These are phyloP conservation scores for Conchocele bisecta DNA, from an alignment of 2,888 invertebrate species.

Conservation along the genomic window DNA sequence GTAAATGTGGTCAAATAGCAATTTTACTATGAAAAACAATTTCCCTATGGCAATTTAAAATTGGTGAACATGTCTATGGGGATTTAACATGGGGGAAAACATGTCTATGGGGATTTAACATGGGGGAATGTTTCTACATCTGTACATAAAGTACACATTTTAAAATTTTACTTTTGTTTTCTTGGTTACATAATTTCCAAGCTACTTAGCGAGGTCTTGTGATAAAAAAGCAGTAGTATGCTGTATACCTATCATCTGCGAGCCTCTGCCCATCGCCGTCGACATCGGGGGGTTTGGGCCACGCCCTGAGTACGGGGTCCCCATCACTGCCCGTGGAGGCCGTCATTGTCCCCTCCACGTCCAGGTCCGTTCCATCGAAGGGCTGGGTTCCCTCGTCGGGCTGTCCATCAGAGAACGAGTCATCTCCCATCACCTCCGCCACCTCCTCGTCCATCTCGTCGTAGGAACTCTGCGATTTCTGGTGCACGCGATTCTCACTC, in stretches of 20 bases:
- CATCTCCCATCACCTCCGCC: constrained; percentile 66
- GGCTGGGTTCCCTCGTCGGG: constrained; percentile 60
- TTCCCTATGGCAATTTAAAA: no score
- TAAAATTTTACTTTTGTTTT: no score
- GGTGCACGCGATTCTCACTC: constrained; percentile 35
- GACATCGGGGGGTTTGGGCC: constrained; percentile 79
- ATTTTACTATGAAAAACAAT: no score
- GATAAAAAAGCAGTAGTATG: background rate
- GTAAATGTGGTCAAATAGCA: no score
- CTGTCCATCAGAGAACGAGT: constrained; percentile 50
- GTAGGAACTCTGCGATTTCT: constrained; percentile 61
- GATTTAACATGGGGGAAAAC: no score
- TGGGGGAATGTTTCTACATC: no score
- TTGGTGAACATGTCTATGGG: no score
- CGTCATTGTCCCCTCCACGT: no score
- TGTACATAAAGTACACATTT: no score
- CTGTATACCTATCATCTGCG: constrained; percentile 37
- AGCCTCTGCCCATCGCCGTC: constrained; percentile 56
- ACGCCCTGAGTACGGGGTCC: constrained; percentile 62
- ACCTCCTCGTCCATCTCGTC: constrained; percentile 77
- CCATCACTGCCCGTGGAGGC: constrained; percentile 22
- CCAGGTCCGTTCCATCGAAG: constrained; percentile 56
- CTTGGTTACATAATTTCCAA: no score
- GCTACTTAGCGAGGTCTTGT: no score
- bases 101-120: no score